phyloP scores from a whole-genome alignment of 2,888 invertebrate species.

The Volucella bombylans region DNA sequence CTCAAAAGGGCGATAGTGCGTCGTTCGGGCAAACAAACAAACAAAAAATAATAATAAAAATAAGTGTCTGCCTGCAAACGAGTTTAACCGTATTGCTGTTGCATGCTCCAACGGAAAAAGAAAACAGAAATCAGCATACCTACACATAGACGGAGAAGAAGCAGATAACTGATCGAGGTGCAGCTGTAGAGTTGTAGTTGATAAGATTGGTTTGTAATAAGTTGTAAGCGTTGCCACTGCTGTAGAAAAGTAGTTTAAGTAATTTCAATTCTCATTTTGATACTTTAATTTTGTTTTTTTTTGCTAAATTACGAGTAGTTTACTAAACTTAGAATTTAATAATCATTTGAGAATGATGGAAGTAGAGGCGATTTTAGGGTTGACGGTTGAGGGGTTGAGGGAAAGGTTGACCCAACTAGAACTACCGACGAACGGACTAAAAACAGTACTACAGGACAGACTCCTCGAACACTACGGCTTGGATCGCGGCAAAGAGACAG shows the following conservation, averaged over 20 bases:
- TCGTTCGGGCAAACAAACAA: too few relatives aligned
- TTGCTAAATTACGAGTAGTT: too few relatives aligned
- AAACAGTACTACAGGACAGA: too few relatives aligned
- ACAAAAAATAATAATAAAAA: too few relatives aligned
- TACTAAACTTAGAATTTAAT: too few relatives aligned
- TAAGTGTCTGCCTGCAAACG: neutral
- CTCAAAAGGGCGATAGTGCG: too few relatives aligned
- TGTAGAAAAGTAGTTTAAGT: too few relatives aligned
- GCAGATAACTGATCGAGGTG: neutral
- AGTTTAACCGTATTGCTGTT: slow-evolving; percentile 11
- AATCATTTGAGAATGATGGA: neutral
- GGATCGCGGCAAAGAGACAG: slow-evolving; percentile 7
- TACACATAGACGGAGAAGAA: neutral
- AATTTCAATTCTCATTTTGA: too few relatives aligned
- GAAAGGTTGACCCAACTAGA: slow-evolving; percentile 7
- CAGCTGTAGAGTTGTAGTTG: too few relatives aligned
- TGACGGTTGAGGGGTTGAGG: slow-evolving; percentile 26
- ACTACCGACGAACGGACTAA: slow-evolving; percentile 16
- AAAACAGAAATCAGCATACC: neutral
- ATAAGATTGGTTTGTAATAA: too few relatives aligned
- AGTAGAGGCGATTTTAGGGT: neutral
- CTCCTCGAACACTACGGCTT: slow-evolving; percentile 1
- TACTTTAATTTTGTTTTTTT: too few relatives aligned
- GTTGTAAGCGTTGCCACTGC: too few relatives aligned
- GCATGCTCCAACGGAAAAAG: neutral